phyloP scores from a whole-genome alignment of 2,113 vertebrate genomes.

The Tenrec ecaudatus region DNA sequence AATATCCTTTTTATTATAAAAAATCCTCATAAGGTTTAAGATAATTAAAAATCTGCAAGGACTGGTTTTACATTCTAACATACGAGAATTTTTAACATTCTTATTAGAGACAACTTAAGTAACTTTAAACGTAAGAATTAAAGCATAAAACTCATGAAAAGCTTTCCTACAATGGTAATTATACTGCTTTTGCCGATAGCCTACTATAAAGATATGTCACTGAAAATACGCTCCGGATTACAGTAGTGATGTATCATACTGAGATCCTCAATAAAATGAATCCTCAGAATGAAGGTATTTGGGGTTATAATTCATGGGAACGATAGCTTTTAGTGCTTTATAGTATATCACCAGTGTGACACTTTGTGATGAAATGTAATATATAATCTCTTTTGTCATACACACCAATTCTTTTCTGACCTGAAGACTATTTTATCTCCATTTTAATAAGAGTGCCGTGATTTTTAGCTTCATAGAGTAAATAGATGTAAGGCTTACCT shows the following conservation, averaged over 20 bases:
- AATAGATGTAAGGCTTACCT: slow-evolving; percentile 71
- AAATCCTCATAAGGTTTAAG: slow-evolving; percentile 51
- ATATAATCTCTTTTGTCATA: slow-evolving; percentile 73
- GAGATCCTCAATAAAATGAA: slow-evolving; percentile 77
- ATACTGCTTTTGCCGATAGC: slow-evolving; percentile 44
- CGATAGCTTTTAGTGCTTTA: slow-evolving; percentile 82
- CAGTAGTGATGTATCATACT: slow-evolving; percentile 62
- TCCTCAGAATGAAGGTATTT: slow-evolving; percentile 74
- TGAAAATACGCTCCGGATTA: slow-evolving; percentile 73
- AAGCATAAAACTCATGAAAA: slow-evolving; percentile 52
- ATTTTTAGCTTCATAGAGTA: slow-evolving; percentile 77
- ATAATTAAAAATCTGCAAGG: slow-evolving; percentile 48
- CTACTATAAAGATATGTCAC: slow-evolving; percentile 57
- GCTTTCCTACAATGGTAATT: slow-evolving; percentile 31
- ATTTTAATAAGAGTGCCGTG: slow-evolving; percentile 81
- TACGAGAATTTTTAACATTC: slow-evolving; percentile 54
- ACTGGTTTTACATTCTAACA: slow-evolving; percentile 42
- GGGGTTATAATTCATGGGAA: slow-evolving; percentile 81
- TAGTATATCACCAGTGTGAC: slow-evolving; percentile 81
- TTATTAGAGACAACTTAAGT: slow-evolving; percentile 54
- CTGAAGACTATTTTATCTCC: slow-evolving; percentile 79
- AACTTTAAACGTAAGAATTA: slow-evolving; percentile 45
- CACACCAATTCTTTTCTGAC: slow-evolving; percentile 73
- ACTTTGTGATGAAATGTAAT: slow-evolving; percentile 81
- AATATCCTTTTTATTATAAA: slow-evolving; percentile 48